A percentile compares a stretch with the other conserved stretches of the same genome.
phyloP scores from a whole-genome alignment of 2,888 invertebrate species.

The Didymodactylos carnosus region DNA sequence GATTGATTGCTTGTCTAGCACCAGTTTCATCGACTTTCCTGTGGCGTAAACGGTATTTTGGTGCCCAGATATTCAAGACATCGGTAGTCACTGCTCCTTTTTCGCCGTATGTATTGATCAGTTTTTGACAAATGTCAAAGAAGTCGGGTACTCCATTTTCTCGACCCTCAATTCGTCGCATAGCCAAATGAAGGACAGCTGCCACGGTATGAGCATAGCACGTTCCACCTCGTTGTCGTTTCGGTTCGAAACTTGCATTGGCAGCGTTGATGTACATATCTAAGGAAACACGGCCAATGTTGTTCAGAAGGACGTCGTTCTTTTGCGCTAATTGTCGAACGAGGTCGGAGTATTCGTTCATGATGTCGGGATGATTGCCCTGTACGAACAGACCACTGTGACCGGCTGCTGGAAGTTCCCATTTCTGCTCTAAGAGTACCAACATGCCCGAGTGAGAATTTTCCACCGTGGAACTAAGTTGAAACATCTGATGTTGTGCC shows the following conservation, averaged over 20 bases:
- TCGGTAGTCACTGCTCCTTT: background rate
- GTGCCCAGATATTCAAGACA: background rate
- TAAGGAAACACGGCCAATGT: background rate
- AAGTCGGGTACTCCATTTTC: background rate
- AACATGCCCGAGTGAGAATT: background rate
- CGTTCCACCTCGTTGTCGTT: background rate
- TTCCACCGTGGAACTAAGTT: background rate
- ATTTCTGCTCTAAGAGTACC: background rate
- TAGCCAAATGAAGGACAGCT: background rate
- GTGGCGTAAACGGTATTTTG: background rate
- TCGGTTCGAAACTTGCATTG: background rate
- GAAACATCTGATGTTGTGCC: background rate
- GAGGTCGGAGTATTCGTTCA: background rate
- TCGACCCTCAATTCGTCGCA: background rate
- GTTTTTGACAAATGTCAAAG: background rate
- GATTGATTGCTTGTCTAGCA: background rate
- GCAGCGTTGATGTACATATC: background rate
- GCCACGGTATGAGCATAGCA: background rate
- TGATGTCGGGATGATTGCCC: background rate
- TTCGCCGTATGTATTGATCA: background rate
- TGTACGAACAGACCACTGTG: background rate
- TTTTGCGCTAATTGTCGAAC: background rate
- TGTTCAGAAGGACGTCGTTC: background rate
- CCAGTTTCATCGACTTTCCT: background rate
- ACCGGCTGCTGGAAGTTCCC: background rate